A percentile compares a stretch with the other conserved stretches of the same genome.
phyloP scores from a whole-genome alignment of 2,888 invertebrate species.

The Eledona agricola region DNA sequence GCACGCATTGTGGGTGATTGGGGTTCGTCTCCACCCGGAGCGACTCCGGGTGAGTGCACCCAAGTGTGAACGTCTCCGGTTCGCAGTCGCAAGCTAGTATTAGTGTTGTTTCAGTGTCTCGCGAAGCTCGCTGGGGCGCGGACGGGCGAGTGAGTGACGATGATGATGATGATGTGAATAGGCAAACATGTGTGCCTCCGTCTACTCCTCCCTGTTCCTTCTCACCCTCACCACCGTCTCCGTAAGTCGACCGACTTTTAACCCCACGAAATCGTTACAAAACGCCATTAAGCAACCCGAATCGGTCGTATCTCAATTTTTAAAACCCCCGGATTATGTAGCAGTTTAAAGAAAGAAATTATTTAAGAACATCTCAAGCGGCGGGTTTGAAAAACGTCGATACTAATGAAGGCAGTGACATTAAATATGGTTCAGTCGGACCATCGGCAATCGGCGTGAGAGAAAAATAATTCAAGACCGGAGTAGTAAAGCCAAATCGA shows the following conservation, averaged over 20 bases:
- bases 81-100: constrained; percentile 17
- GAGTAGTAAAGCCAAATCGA: too few species aligned
- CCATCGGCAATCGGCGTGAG: too few species aligned
- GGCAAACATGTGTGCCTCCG: constrained; percentile 56
- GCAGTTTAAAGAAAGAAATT: too few species aligned
- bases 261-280: background rate
- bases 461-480: constrained; percentile 13
- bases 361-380: too few species aligned
- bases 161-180: constrained; percentile 55
- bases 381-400: too few species aligned
- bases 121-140: constrained; percentile 54
- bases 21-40: constrained; percentile 22
- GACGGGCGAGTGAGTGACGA: constrained; percentile 55
- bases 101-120: constrained; percentile 50
- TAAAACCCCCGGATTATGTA: too few species aligned
- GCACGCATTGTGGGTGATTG: constrained; percentile 5
- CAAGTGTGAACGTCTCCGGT: constrained; percentile 35
- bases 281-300: too few species aligned
- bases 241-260: constrained; percentile 44
- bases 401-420: constrained; percentile 3
- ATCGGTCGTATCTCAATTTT: too few species aligned
- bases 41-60: constrained; percentile 34
- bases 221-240: constrained; percentile 47
- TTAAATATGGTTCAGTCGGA: constrained; percentile 22
- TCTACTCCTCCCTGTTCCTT: constrained; percentile 53